These are phyloP conservation scores for Chrysochloris asiatica DNA, from an alignment of 2,113 vertebrate genomes.

Conservation along the genomic window DNA sequence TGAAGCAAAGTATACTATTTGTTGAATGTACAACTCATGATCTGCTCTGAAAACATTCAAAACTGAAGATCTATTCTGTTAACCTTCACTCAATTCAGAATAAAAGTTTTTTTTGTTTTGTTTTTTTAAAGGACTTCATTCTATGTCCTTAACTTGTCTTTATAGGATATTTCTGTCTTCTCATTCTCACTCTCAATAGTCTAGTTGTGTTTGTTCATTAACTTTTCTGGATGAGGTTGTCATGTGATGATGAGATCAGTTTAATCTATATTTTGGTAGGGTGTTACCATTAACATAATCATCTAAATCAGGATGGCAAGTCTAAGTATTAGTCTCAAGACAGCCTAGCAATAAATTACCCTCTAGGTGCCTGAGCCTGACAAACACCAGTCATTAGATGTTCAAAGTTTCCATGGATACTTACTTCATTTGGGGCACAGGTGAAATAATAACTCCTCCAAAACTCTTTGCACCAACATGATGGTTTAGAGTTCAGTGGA, in stretches of 20 bases:
- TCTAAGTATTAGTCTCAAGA: background rate
- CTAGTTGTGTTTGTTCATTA: background rate
- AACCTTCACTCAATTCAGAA: too few relatives aligned
- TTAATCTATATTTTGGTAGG: conserved; percentile 8
- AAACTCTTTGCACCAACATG: conserved; percentile 9
- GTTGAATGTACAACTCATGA: too few relatives aligned
- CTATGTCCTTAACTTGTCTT: conserved; percentile 27
- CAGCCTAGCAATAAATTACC: conserved; percentile 18
- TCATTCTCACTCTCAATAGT: background rate
- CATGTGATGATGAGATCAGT: background rate
- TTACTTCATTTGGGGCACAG: background rate
- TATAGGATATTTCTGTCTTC: conserved; percentile 10
- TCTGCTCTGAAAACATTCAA: too few relatives aligned
- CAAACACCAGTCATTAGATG: background rate
- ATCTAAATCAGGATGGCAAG: background rate
- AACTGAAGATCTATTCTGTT: too few relatives aligned
- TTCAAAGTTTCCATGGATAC: conserved; percentile 42
- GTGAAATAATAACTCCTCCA: conserved; percentile 23
- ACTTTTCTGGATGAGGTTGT: conserved; percentile 53
- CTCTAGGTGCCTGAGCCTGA: background rate
- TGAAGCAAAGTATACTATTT: too few relatives aligned
- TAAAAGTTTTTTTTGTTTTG: too few relatives aligned
- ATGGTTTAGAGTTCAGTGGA: background rate
- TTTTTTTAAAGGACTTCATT: background rate
- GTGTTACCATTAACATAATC: background rate